phyloP scores from a whole-genome alignment of 2,797 vertebrate genomes.

The Borostomias antarcticus region DNA sequence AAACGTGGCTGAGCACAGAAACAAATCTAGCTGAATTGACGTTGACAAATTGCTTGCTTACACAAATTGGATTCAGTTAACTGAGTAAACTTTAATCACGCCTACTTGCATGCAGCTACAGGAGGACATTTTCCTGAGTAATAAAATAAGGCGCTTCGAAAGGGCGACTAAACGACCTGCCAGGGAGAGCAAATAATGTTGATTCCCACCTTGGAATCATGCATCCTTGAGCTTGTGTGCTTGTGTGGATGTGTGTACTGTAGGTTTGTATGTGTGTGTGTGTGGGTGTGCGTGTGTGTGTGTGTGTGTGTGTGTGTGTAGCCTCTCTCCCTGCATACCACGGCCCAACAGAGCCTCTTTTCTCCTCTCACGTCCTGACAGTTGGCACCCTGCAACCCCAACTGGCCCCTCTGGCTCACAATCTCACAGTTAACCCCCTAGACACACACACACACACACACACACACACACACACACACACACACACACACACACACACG shows the following conservation, averaged over 20 bases:
- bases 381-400: conserved; percentile 52
- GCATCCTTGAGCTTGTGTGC: background rate
- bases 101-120: background rate
- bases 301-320: background rate
- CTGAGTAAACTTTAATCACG: conserved; percentile 1
- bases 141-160: background rate
- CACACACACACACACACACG: background rate
- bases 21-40: background rate
- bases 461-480: background rate
- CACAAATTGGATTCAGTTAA: background rate
- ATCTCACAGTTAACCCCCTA: conserved; percentile 5
- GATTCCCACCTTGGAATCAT: background rate
- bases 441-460: background rate
- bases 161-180: background rate
- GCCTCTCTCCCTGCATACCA: conserved; percentile 2
- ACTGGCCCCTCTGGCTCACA: conserved; percentile 40
- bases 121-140: background rate
- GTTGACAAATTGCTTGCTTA: background rate
- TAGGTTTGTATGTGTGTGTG: background rate
- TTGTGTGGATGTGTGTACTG: too few relatives aligned
- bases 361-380: conserved; percentile 51
- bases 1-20: background rate
- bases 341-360: conserved; percentile 47
- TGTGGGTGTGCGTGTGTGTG: background rate
- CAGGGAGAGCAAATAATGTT: background rate